These are phyloP conservation scores for Ceramica pisi DNA, from an alignment of 2,888 invertebrate species.

Conservation along the genomic window DNA sequence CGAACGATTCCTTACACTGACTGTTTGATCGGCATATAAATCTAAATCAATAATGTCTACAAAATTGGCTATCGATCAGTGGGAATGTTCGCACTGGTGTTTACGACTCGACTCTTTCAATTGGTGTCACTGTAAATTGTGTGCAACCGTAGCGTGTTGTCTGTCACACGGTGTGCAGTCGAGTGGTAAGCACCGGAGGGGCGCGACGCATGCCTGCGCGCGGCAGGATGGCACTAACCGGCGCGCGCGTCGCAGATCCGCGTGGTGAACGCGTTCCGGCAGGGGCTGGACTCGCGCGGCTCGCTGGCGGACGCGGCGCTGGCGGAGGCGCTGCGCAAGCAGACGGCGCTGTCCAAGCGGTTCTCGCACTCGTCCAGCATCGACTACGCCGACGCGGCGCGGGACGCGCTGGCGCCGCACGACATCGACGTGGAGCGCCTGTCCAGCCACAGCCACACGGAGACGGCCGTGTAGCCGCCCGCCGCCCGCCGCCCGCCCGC, in stretches of 20 bases:
- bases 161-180: constrained; percentile 8
- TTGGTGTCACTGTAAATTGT: constrained; percentile 39
- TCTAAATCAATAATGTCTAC: constrained; percentile 28
- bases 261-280: constrained; percentile 99
- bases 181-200: constrained; percentile 26
- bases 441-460: constrained; percentile 98
- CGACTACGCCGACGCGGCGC: constrained; percentile 92
- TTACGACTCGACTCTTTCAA: constrained; percentile 46
- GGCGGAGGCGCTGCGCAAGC: constrained; percentile 98
- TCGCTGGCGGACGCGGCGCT: constrained; percentile 98
- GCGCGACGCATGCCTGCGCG: constrained; percentile 15
- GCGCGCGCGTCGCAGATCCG: constrained; percentile 95
- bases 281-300: constrained; percentile 99
- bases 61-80: constrained; percentile 34
- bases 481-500: constrained; percentile 59
- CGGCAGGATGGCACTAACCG: constrained; percentile 36
- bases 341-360: constrained; percentile 97
- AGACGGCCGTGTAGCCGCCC: constrained; percentile 95
- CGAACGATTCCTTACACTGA: constrained; percentile 52
- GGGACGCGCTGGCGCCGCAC: constrained; percentile 96
- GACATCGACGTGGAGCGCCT: constrained; percentile 98
- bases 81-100: constrained; percentile 38
- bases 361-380: constrained; percentile 97
- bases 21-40: constrained; percentile 34
- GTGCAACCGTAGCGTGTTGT: constrained; percentile 29